Conservation (phyloP, 2,797 vertebrate species). For the Myotis myotis region DNA sequence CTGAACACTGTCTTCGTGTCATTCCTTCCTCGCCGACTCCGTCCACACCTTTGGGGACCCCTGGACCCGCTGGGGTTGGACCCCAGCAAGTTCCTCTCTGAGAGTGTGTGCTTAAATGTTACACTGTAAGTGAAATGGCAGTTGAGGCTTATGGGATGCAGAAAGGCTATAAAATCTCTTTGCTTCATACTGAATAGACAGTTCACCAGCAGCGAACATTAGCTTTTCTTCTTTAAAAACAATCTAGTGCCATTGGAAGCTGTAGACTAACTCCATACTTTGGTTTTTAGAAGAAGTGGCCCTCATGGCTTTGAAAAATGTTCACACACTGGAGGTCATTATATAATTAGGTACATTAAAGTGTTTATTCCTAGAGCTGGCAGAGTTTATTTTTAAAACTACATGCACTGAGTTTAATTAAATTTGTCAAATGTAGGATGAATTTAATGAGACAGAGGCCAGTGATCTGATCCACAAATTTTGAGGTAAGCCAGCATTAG, state of each 20-base stretch:
- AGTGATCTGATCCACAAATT: background rate
- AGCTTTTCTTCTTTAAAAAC: conserved; percentile 34
- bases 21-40: too few species aligned
- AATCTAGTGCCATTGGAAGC: background rate
- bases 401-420: conserved; percentile 44
- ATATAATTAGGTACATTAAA: background rate
- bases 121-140: background rate
- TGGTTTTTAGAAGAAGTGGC: background rate
- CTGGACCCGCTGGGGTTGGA: too few species aligned
- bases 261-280: background rate
- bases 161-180: background rate
- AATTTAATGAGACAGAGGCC: background rate
- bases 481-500: background rate
- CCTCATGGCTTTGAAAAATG: background rate
- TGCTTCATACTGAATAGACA: background rate
- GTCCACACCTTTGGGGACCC: too few species aligned
- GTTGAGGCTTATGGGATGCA: background rate
- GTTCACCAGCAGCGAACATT: background rate
- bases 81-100: background rate
- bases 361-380: conserved; percentile 27
- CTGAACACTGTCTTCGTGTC: too few species aligned
- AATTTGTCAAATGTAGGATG: background rate
- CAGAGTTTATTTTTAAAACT: background rate
- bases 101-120: background rate
- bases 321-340: background rate